These are phyloP conservation scores for Cephalopachus bancanus DNA, from an alignment of 2,797 vertebrate species.

Conservation along the genomic window DNA sequence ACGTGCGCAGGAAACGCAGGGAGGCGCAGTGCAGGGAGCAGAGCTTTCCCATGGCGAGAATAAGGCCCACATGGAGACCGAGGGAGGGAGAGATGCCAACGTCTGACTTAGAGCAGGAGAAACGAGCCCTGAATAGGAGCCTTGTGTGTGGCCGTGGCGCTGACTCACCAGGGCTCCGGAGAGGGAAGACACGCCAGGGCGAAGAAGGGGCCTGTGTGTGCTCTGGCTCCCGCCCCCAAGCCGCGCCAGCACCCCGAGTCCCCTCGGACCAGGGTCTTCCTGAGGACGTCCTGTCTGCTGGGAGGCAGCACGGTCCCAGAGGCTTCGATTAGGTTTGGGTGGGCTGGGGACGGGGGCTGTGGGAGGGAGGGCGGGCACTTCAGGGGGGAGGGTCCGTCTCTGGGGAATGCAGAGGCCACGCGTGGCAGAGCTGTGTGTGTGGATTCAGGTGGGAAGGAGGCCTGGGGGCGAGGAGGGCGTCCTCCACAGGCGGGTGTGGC, in stretches of 20 bases:
- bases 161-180: conserved; percentile 61
- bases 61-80: conserved; percentile 53
- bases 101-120: conserved; percentile 34
- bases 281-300: conserved; percentile 52
- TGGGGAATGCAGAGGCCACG: neutral
- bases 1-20: too few species aligned
- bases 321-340: neutral
- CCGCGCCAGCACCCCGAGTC: neutral
- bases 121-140: conserved; percentile 64
- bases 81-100: conserved; percentile 56
- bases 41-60: conserved; percentile 69
- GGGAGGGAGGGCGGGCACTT: neutral
- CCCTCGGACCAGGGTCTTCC: conserved; percentile 44
- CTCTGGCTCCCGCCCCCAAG: conserved; percentile 18
- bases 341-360: neutral
- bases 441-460: neutral
- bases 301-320: neutral
- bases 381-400: neutral
- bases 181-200: conserved; percentile 37
- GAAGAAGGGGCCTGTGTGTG: conserved; percentile 76
- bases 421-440: neutral
- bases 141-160: conserved; percentile 73
- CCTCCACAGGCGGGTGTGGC: neutral
- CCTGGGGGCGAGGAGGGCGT: neutral
- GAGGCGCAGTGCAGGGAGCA: conserved; percentile 61